Evolutionary conservation across 2,113 vertebrate species (phyloP).

Genomic region (Atherinomorus stipes): DNA sequence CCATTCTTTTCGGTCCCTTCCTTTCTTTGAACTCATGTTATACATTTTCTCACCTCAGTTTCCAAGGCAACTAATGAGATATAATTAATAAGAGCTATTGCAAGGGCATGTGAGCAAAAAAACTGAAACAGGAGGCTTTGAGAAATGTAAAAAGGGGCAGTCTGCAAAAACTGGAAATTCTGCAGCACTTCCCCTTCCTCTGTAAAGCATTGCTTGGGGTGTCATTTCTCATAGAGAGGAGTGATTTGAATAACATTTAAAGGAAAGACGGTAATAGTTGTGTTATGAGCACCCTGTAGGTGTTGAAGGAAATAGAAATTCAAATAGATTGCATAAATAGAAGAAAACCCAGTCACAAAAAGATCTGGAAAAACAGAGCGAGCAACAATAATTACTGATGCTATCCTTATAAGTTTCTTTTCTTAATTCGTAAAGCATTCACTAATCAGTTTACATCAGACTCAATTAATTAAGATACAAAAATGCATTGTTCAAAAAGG

Average conservation of each 20-base stretch:
- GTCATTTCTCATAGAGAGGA: slow-evolving; percentile 34
- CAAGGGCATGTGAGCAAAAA: slow-evolving; percentile 73
- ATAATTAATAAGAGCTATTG: slow-evolving; percentile 85
- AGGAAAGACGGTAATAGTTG: slow-evolving; percentile 43
- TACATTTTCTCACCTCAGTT: slow-evolving; percentile 81
- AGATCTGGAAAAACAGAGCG: slow-evolving; percentile 14
- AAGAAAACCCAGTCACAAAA: slow-evolving; percentile 15
- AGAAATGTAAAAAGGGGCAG: slow-evolving; percentile 61
- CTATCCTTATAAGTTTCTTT: not conserved
- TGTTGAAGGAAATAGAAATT: slow-evolving; percentile 41
- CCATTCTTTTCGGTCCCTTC: slow-evolving; percentile 51
- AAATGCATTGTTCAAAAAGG: slow-evolving; percentile 47
- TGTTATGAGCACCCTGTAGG: slow-evolving; percentile 27
- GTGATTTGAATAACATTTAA: slow-evolving; percentile 59
- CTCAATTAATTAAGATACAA: slow-evolving; percentile 33
- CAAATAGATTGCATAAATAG: slow-evolving; percentile 6
- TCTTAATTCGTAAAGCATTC: slow-evolving; percentile 24
- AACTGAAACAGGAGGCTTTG: slow-evolving; percentile 71
- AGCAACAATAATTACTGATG: slow-evolving; percentile 13
- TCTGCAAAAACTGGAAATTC: slow-evolving; percentile 60
- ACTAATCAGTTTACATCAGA: slow-evolving; percentile 21
- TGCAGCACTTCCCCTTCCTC: slow-evolving; percentile 56
- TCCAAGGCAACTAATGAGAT: slow-evolving; percentile 87
- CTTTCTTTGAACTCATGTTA: slow-evolving; percentile 62
- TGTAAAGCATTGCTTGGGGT: slow-evolving; percentile 49